Percentiles rank a stretch among this genome's conserved stretches.
These are phyloP conservation scores for Eumeta japonica DNA, from an alignment of 1,140 invertebrate species.

Conservation along the genomic window DNA sequence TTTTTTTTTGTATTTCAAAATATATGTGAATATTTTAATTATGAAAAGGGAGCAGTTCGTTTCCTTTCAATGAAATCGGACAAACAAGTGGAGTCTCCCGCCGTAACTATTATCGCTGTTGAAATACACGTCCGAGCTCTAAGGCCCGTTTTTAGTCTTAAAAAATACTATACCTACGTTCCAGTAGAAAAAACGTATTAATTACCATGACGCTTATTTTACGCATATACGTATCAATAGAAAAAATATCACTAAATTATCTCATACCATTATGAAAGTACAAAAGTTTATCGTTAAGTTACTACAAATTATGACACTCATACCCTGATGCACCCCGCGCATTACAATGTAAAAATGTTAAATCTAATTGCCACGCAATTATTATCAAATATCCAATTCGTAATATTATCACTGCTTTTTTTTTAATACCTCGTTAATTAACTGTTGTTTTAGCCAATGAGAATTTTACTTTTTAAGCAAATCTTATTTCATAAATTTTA, in stretches of 20 bases:
- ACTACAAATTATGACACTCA: conserved; percentile 56
- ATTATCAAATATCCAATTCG: conserved; percentile 56
- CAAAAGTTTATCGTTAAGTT: conserved; percentile 41
- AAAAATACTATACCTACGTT: conserved; percentile 55
- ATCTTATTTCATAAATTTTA: too few relatives aligned
- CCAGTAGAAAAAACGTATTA: conserved; percentile 53
- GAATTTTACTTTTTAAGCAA: too few relatives aligned
- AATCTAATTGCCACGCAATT: conserved; percentile 53
- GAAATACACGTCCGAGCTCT: conserved; percentile 32
- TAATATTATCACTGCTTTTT: conserved; percentile 54
- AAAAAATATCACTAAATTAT: conserved; percentile 49
- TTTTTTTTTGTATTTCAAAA: too few relatives aligned
- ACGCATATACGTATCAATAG: conserved; percentile 47
- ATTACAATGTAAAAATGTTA: conserved; percentile 40
- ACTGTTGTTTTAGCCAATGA: too few relatives aligned
- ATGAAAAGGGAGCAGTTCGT: too few relatives aligned
- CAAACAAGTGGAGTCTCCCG: conserved; percentile 26
- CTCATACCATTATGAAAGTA: conserved; percentile 51
- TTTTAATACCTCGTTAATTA: too few relatives aligned
- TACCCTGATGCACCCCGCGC: conserved; percentile 59
- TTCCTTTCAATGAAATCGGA: conserved; percentile 25
- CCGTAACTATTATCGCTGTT: conserved; percentile 52
- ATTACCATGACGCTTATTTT: conserved; percentile 40
- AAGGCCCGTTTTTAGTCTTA: not conserved
- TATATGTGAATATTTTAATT: too few relatives aligned